These are phyloP conservation scores for Neuroterus valhalla DNA, from an alignment of 1,140 invertebrate genomes.

Conservation along the genomic window DNA sequence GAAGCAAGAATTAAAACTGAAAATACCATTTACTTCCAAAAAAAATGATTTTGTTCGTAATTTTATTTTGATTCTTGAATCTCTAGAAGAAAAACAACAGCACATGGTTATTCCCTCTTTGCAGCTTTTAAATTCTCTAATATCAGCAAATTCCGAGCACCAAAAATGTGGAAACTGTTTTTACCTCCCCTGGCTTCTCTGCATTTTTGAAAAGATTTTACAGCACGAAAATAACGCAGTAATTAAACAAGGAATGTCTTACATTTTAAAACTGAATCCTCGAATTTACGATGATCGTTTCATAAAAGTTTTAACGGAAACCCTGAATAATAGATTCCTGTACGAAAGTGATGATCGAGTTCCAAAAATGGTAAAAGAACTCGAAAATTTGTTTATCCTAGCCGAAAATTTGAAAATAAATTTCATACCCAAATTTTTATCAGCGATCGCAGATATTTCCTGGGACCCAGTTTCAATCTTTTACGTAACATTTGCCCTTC, in stretches of 20 bases:
- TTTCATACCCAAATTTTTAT: conserved; percentile 50
- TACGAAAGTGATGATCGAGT: conserved; percentile 53
- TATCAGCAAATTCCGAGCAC: conserved; percentile 50
- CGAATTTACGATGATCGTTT: conserved; percentile 51
- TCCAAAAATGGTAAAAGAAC: conserved; percentile 53
- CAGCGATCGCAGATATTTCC: conserved; percentile 40
- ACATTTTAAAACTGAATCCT: conserved; percentile 53
- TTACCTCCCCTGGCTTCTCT: conserved; percentile 66
- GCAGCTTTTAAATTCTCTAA: conserved; percentile 62
- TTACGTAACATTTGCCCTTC: conserved; percentile 58
- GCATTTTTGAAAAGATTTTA: conserved; percentile 70
- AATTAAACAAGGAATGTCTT: conserved; percentile 69
- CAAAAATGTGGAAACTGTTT: conserved; percentile 54
- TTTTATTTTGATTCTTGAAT: conserved; percentile 75
- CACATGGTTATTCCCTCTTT: conserved; percentile 77
- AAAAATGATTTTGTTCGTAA: conserved; percentile 40
- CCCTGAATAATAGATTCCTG: conserved; percentile 62
- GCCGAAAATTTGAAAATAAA: conserved; percentile 35
- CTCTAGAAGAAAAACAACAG: conserved; percentile 79
- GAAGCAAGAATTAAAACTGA: conserved; percentile 8
- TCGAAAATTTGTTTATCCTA: conserved; percentile 49
- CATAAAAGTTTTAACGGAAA: conserved; percentile 49
- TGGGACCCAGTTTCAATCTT: conserved; percentile 69
- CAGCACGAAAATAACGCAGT: conserved; percentile 71
- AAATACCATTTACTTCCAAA: conserved; percentile 55